These are phyloP conservation scores for Cosmia trapezina DNA, from an alignment of 2,888 invertebrate genomes.

Conservation along the genomic window DNA sequence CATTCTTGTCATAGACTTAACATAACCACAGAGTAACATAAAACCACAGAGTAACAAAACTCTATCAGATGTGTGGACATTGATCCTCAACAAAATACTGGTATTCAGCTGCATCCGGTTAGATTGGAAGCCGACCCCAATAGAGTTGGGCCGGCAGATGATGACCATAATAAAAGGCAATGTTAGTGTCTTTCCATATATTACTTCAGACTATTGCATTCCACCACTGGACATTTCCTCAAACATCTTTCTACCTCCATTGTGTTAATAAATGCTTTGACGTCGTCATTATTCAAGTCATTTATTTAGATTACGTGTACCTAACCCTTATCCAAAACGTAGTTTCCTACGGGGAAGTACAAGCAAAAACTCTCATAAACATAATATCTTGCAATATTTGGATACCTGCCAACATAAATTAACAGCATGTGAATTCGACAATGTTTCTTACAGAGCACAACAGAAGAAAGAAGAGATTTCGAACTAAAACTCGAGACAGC, in stretches of 20 bases:
- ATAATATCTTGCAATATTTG: not conserved
- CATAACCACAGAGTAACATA: too few species aligned
- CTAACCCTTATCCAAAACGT: not conserved
- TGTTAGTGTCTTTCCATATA: not conserved
- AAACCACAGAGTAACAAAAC: too few species aligned
- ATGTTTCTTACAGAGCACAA: conserved; percentile 75
- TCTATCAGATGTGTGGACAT: too few species aligned
- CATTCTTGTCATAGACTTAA: too few species aligned
- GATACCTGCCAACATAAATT: not conserved
- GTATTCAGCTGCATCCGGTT: too few species aligned
- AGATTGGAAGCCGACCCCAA: too few species aligned
- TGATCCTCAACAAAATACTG: too few species aligned
- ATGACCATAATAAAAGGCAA: not conserved
- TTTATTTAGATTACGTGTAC: not conserved
- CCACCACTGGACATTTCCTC: not conserved
- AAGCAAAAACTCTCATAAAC: not conserved
- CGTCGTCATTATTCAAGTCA: too few species aligned
- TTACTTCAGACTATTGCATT: not conserved
- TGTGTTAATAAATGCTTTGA: not conserved
- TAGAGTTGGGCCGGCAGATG: too few species aligned
- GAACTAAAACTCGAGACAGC: conserved; percentile 90
- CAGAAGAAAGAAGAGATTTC: conserved; percentile 88
- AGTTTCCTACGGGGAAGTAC: not conserved
- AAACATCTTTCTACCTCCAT: not conserved
- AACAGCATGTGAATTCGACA: not conserved